Base-by-base conservation (phyloP, 1,140 invertebrate genomes). In the Adelges cooleyi region DNA sequence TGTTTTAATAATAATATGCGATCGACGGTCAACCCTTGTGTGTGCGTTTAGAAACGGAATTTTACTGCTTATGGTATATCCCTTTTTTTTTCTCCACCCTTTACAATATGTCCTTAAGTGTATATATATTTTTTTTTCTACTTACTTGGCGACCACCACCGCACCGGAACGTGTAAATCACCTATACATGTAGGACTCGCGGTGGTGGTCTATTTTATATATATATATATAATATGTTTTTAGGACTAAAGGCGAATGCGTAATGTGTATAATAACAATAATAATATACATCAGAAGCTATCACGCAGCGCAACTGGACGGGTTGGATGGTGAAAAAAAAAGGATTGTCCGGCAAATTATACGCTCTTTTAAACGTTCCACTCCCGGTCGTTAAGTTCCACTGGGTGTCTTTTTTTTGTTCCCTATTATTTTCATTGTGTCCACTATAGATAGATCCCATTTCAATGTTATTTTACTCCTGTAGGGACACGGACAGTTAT, bases 281-380 rank as follows among this genome's bases (percentile, higher is more conserved):
- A n/a, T n/a, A 56, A 56, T 40, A 56, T 56, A 56, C 40, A 56
- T 56, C 53, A 56, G 53, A 56, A 56, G 54, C 40, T 46, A 46
- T 59, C 54, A 46, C 54, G 54, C 38, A 56, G 53, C 23, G 54
- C 23, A 25, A 22, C 13, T 11, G 40, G 40, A 44, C 25, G 38
- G n/a, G 27, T 23, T 17, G 22, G 9, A 17, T 22, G 9, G 18
- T 23, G 0, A 36, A 56, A 36, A 27, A 20, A 42, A 59, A 59
- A 75, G 10, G 73, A 73, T 0, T 77, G 54, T 40, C 17, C 54
- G 40, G 42, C 40, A 46, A 59, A 59, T 59, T 59, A 59, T 29
- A 46, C 53, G 36, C n/a, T 11, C n/a, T 44, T 17, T 44, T 17
- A 17, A 44, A 44, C 29, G 29, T 33, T 33, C 29, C 29, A 33